Evolutionary conservation across 2,113 vertebrate species (phyloP).

Genomic region (Serilophus lunatus): DNA sequence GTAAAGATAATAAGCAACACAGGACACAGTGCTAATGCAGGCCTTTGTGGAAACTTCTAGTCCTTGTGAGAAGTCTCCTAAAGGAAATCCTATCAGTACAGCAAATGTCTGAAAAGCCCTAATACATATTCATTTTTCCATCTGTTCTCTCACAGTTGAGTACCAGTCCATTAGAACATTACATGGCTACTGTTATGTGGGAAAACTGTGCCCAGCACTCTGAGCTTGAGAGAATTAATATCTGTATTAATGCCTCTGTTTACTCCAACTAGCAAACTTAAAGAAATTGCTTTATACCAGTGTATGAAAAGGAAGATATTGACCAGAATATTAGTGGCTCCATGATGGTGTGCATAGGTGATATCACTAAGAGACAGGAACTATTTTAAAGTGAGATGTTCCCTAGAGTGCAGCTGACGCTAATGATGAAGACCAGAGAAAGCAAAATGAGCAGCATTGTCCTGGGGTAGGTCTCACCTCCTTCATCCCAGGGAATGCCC

Average conservation of each 20-base stretch:
- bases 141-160: neutral
- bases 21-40: conserved; percentile 15
- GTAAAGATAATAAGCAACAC: neutral
- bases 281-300: neutral
- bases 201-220: neutral
- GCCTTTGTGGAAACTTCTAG: neutral
- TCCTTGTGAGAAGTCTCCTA: neutral
- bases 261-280: neutral
- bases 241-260: neutral
- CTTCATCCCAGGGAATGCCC: fast-evolving
- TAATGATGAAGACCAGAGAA: fast-evolving
- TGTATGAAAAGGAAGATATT: fast-evolving
- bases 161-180: neutral
- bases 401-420: neutral
- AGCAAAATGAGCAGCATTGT: no score
- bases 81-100: neutral
- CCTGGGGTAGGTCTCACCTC: fast-evolving
- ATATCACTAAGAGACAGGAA: neutral
- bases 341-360: neutral
- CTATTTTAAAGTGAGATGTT: neutral
- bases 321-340: neutral
- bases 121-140: neutral
- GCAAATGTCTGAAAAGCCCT: neutral
- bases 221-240: neutral
- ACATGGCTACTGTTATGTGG: neutral